Percentiles rank a stretch among this genome's conserved stretches.
Evolutionary conservation across 2,888 invertebrate species (phyloP).

Genomic region (Xestia sexstrigata): DNA sequence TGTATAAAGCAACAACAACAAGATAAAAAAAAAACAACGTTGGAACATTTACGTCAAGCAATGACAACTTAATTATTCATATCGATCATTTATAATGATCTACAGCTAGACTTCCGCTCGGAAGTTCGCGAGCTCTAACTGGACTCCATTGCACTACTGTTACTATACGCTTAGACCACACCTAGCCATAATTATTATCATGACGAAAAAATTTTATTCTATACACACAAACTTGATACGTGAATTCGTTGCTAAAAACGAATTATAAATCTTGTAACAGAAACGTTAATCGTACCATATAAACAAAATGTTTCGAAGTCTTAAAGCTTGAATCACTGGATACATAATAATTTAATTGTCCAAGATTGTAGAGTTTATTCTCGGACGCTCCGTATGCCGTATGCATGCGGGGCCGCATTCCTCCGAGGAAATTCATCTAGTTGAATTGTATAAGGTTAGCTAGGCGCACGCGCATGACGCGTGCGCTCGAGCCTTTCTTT

Average conservation of each 20-base stretch:
- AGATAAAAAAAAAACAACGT: conserved; percentile 31
- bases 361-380: conserved; percentile 60
- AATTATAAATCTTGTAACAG: conserved; percentile 38
- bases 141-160: conserved; percentile 59
- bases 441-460: conserved; percentile 62
- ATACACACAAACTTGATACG: not conserved
- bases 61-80: conserved; percentile 62
- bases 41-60: conserved; percentile 46
- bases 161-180: conserved; percentile 23
- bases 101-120: conserved; percentile 61
- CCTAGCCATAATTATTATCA: not conserved
- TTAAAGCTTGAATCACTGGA: conserved; percentile 53
- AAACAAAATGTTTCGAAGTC: conserved; percentile 51
- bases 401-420: conserved; percentile 65
- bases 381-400: conserved; percentile 59
- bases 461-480: conserved; percentile 48
- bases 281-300: conserved; percentile 35
- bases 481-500: conserved; percentile 59
- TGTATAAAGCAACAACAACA: conserved; percentile 27
- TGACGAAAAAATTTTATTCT: conserved; percentile 5
- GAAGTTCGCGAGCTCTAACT: conserved; percentile 45
- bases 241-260: conserved; percentile 17
- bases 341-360: conserved; percentile 64
- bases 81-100: conserved; percentile 61
- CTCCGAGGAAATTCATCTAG: conserved; percentile 67